Percentiles rank a stretch among this genome's conserved stretches.
Conservation (phyloP, 2,113 vertebrate species). For the Etia nguti region DNA sequence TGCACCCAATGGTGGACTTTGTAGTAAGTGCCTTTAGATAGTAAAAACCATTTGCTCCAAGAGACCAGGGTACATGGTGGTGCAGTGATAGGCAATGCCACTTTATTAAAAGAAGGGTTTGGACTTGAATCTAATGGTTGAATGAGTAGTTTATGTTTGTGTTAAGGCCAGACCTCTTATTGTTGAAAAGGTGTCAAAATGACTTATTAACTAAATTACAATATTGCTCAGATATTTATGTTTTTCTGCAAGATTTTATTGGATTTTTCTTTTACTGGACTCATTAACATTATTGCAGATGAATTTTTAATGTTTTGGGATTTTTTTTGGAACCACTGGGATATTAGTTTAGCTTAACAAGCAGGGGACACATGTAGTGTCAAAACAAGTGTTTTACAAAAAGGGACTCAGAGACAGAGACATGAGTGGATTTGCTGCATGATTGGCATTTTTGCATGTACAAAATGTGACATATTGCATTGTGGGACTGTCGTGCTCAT, state of each 20-base stretch:
- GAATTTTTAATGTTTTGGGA: not conserved
- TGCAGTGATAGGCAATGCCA: not conserved
- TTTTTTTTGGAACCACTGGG: not conserved
- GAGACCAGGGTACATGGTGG: not conserved
- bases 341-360: not conserved
- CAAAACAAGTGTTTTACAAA: not conserved
- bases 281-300: not conserved
- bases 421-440: not conserved
- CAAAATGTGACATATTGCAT: not conserved
- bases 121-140: not conserved
- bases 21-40: not conserved
- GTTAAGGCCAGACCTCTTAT: not conserved
- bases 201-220: not conserved
- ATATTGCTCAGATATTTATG: not conserved
- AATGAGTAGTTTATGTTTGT: not conserved
- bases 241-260: not conserved
- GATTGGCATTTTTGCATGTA: not conserved
- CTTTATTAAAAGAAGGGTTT: not conserved
- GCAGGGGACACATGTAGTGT: not conserved
- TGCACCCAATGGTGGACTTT: not conserved
- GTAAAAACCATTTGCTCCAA: not conserved
- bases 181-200: not conserved
- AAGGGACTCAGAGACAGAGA: not conserved
- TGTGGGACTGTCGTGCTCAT: not conserved
- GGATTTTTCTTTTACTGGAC: not conserved